phyloP scores from a whole-genome alignment of 2,113 vertebrate genomes.

The Heteronetta atricapilla region DNA sequence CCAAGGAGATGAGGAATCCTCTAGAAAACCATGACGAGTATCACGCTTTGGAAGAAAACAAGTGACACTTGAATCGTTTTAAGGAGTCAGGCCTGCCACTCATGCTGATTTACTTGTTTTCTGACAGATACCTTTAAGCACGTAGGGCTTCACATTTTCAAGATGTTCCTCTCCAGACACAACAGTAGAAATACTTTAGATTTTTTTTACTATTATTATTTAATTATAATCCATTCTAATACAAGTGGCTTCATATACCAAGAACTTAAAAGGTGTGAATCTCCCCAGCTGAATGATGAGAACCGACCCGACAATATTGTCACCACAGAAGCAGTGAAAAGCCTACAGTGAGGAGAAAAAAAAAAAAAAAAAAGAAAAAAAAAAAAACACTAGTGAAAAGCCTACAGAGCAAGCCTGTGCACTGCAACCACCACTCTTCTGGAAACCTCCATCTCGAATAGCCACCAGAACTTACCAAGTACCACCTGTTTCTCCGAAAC shows the following conservation, averaged over 20 bases:
- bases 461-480: neutral
- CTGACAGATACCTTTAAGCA: neutral
- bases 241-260: neutral
- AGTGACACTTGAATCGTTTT: neutral
- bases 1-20: neutral
- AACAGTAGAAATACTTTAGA: neutral
- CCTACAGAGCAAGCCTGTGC: neutral
- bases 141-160: neutral
- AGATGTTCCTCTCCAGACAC: neutral
- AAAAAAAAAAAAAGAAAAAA: too few relatives aligned
- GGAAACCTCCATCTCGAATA: neutral
- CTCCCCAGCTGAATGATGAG: neutral
- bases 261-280: neutral
- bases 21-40: neutral
- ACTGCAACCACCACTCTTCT: neutral
- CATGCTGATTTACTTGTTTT: neutral
- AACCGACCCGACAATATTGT: neutral
- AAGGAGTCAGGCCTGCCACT: neutral
- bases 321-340: neutral
- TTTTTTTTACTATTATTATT: neutral
- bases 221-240: neutral
- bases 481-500: neutral
- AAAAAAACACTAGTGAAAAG: neutral
- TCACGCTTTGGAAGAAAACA: neutral
- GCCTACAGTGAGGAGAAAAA: too few relatives aligned